phyloP scores from a whole-genome alignment of 2,888 invertebrate species.

The Flexamia atlantica region DNA sequence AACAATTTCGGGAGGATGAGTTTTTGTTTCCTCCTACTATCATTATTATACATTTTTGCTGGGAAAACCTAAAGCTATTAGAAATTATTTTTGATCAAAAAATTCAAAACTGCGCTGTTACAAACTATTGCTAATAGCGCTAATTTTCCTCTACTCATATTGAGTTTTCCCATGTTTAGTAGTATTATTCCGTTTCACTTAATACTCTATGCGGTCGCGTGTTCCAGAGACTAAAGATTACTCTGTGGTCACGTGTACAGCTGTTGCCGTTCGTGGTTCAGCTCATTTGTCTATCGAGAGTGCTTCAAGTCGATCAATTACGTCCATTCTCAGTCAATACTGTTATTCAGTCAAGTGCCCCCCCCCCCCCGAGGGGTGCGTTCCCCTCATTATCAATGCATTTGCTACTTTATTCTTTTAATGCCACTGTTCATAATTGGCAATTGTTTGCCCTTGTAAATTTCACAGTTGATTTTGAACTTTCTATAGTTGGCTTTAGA shows the following conservation, averaged over 20 bases:
- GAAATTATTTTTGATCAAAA: too few species aligned
- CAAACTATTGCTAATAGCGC: too few species aligned
- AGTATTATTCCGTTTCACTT: too few species aligned
- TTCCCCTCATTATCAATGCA: constrained; percentile 8
- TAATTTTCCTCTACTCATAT: too few species aligned
- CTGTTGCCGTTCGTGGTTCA: neutral
- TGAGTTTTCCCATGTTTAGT: too few species aligned
- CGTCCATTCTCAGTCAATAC: constrained; percentile 3
- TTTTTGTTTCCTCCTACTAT: too few species aligned
- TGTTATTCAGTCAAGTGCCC: constrained; percentile 30
- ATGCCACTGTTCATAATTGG: neutral
- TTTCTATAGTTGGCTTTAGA: too few species aligned
- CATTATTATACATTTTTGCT: too few species aligned
- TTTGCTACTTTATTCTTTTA: constrained; percentile 22
- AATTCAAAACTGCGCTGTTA: too few species aligned
- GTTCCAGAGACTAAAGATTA: neutral
- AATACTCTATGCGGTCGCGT: neutral
- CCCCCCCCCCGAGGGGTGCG: neutral
- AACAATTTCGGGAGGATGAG: too few species aligned
- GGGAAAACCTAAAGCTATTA: too few species aligned
- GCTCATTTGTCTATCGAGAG: constrained; percentile 22
- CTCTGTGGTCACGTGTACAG: constrained; percentile 21
- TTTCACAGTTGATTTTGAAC: neutral
- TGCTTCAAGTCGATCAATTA: constrained; percentile 31
- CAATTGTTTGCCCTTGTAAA: neutral